Conservation (phyloP, 1,140 invertebrate species). For the Drosophila subobscura region DNA sequence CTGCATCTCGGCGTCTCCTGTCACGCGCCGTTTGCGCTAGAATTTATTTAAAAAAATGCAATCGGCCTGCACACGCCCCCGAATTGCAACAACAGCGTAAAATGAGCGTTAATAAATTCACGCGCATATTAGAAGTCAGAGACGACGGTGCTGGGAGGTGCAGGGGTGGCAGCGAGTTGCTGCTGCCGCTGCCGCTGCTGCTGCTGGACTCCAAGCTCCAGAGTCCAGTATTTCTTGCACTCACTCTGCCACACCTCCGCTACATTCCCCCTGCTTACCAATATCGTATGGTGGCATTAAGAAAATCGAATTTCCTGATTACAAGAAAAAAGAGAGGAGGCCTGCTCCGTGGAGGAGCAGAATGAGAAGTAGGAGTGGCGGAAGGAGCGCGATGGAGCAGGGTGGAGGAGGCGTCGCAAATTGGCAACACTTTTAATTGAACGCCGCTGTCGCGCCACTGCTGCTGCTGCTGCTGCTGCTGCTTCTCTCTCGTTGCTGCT, state of each 20-base stretch:
- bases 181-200: background rate
- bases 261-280: no score
- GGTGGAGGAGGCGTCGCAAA: conserved; percentile 61
- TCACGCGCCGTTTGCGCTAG: conserved; percentile 77
- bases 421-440: conserved; percentile 82
- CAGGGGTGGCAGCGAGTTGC: background rate
- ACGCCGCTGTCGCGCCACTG: conserved; percentile 47
- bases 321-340: conserved; percentile 35
- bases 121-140: conserved; percentile 73
- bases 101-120: conserved; percentile 81
- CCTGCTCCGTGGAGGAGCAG: background rate
- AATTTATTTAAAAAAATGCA: conserved; percentile 82
- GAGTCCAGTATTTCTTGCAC: conserved; percentile 27
- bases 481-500: conserved; percentile 21
- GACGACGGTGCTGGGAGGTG: background rate
- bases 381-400: background rate
- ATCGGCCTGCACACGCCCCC: conserved; percentile 76
- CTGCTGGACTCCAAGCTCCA: background rate
- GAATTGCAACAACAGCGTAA: conserved; percentile 50
- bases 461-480: conserved; percentile 3
- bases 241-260: background rate
- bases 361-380: conserved; percentile 14
- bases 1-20: conserved; percentile 40
- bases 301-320: conserved; percentile 83
- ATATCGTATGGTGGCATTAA: conserved; percentile 67